Base-by-base conservation (phyloP, 2,888 invertebrate genomes). In the Thymelicus acteon region DNA sequence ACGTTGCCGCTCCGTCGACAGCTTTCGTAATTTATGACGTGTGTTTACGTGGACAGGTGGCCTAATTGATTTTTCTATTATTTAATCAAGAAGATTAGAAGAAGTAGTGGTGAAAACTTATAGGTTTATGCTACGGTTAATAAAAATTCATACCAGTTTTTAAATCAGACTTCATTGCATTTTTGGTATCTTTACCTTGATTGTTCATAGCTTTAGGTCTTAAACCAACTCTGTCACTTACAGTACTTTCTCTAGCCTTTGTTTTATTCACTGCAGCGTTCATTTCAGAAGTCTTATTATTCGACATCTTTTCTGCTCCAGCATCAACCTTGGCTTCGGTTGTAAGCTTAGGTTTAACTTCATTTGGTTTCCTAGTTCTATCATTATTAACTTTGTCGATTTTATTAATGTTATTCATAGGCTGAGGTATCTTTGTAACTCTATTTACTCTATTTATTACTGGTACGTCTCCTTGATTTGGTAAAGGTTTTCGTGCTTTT, bases 161-260 rank as follows among this genome's bases (percentile, higher is more conserved):
- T 6, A 52, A 37, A 24, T 71, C 71, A 15, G 44, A 2, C 47
- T 61, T 71, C n/a, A 39, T 24, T 44, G 24, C 15, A 8, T 31
- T 19, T 61, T 71, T 65, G 0, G 54, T n/a, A 65, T 60, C 71
- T 54, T 71, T 69, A 57, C 54, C 12, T 15, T 47, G 37, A 60
- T 48, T 58, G 57, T 67, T 70, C 19, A 49, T 0, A 40, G 37
- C 8, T 48, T 77, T 81, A 12, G 73, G n/a, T 72, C 73, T 79
- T 15, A 79, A 54, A 7, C 77, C 78, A 52, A 78, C 78, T 60
- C 73, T 81, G 0, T 82, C 80, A 47, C 75, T 75, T n/a, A 82
- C 71, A 39, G 63, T 80, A 62, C 76, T 79, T 31, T 75, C 78
- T 24, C 73, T 71, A 7, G 71, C 12, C 47, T 64, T 69, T n/a